These are phyloP conservation scores for Tor tambroides DNA, from an alignment of 2,113 vertebrate genomes.

Conservation along the genomic window DNA sequence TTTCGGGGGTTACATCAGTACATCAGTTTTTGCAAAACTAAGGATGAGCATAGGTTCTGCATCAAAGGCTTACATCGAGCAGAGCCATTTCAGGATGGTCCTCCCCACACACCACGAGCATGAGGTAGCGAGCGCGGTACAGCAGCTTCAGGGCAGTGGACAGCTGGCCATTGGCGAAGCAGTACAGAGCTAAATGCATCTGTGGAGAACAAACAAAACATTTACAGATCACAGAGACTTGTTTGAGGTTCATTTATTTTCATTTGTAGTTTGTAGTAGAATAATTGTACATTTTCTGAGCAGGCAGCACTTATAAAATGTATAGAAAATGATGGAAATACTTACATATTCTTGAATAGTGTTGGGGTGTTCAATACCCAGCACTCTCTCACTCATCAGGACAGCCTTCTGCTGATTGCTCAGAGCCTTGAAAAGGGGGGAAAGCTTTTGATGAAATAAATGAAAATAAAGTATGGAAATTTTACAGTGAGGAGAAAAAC, in stretches of 20 bases:
- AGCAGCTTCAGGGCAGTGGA: slow-evolving; percentile 92
- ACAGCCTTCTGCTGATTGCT: slow-evolving; percentile 98
- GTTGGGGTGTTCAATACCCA: slow-evolving; percentile 96
- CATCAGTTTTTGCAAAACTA: too few species aligned
- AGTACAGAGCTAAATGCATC: slow-evolving; percentile 98
- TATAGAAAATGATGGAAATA: slow-evolving; percentile 33
- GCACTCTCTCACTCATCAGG: slow-evolving; percentile 95
- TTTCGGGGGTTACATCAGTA: background rate
- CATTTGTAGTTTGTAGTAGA: background rate
- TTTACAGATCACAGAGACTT: background rate
- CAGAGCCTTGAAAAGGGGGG: slow-evolving; percentile 82
- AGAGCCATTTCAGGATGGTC: slow-evolving; percentile 98
- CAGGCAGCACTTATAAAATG: background rate
- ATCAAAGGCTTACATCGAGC: slow-evolving; percentile 84
- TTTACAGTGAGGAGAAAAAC: background rate
- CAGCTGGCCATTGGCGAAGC: slow-evolving; percentile 97
- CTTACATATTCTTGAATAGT: slow-evolving; percentile 99
- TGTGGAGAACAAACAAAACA: slow-evolving; percentile 56
- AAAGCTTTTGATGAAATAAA: too few species aligned
- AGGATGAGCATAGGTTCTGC: background rate
- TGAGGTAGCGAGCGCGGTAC: slow-evolving; percentile 96
- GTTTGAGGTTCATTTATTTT: background rate
- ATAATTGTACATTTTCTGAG: background rate
- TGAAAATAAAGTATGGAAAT: too few species aligned
- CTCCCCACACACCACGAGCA: slow-evolving; percentile 91